Conservation (phyloP, 2,888 invertebrate species). For the Drosophila algonquin region DNA sequence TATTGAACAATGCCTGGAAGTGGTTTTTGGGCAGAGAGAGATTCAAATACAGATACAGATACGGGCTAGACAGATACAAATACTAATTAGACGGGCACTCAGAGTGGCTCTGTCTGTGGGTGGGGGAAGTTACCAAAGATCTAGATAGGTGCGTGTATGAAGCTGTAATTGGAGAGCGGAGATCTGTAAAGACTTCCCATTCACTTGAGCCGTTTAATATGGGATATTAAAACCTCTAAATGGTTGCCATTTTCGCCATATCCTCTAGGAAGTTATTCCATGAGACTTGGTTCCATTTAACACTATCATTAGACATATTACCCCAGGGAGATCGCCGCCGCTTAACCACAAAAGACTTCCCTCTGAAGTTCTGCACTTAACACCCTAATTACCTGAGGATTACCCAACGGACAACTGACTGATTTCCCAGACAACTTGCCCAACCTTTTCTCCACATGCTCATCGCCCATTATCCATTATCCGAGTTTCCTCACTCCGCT, state of each 20-base stretch:
- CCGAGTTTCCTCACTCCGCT: too few species aligned
- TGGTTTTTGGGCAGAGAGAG: constrained; percentile 7
- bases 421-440: too few species aligned
- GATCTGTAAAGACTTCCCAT: not conserved
- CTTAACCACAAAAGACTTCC: too few species aligned
- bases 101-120: too few species aligned
- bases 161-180: not conserved
- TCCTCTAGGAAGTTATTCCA: too few species aligned
- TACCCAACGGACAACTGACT: too few species aligned
- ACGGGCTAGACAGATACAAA: constrained; percentile 27
- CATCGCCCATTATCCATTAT: too few species aligned
- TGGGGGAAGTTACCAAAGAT: constrained; percentile 37
- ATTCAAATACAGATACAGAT: constrained; percentile 24
- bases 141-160: constrained; percentile 37
- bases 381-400: too few species aligned
- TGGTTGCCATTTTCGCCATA: not conserved
- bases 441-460: too few species aligned
- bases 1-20: constrained; percentile 51
- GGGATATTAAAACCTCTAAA: not conserved
- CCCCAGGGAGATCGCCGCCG: too few species aligned
- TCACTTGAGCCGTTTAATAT: not conserved
- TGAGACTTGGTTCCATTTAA: not conserved
- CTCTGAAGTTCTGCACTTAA: too few species aligned
- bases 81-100: constrained; percentile 38
- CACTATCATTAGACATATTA: too few species aligned